Evolutionary conservation across 2,888 invertebrate species (phyloP).

Genomic region (Cephalotes varians): DNA sequence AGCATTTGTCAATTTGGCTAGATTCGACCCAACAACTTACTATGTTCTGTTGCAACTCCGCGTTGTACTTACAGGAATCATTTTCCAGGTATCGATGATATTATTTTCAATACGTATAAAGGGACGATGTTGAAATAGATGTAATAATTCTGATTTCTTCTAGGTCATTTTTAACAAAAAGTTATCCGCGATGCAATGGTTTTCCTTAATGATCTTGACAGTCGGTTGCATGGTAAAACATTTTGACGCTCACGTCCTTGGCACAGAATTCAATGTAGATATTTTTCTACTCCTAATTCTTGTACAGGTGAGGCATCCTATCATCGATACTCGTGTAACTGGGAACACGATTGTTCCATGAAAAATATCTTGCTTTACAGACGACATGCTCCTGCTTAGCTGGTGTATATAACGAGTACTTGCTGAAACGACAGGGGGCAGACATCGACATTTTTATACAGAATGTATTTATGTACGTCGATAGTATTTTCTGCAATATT

Average conservation of each 20-base stretch:
- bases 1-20: slow-evolving; percentile 95
- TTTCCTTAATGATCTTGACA: slow-evolving; percentile 94
- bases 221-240: slow-evolving; percentile 97
- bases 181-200: slow-evolving; percentile 94
- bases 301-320: slow-evolving; percentile 83
- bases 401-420: slow-evolving; percentile 98
- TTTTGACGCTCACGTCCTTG: slow-evolving; percentile 84
- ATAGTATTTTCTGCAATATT: slow-evolving; percentile 97
- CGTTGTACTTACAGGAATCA: slow-evolving; percentile 96
- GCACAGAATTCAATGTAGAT: slow-evolving; percentile 78
- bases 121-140: background rate
- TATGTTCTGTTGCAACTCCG: slow-evolving; percentile 95
- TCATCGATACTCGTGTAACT: background rate
- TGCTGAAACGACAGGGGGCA: slow-evolving; percentile 94
- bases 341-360: background rate
- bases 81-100: slow-evolving; percentile 91
- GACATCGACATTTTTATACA: slow-evolving; percentile 96
- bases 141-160: slow-evolving; percentile 76
- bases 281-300: slow-evolving; percentile 85
- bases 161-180: slow-evolving; percentile 95
- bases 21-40: slow-evolving; percentile 98
- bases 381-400: slow-evolving; percentile 97
- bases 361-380: slow-evolving; percentile 85
- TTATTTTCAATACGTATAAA: slow-evolving; percentile 36
- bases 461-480: slow-evolving; percentile 97